Conservation (phyloP, 2,888 invertebrate species). For the Petrolisthes manimaculis region DNA sequence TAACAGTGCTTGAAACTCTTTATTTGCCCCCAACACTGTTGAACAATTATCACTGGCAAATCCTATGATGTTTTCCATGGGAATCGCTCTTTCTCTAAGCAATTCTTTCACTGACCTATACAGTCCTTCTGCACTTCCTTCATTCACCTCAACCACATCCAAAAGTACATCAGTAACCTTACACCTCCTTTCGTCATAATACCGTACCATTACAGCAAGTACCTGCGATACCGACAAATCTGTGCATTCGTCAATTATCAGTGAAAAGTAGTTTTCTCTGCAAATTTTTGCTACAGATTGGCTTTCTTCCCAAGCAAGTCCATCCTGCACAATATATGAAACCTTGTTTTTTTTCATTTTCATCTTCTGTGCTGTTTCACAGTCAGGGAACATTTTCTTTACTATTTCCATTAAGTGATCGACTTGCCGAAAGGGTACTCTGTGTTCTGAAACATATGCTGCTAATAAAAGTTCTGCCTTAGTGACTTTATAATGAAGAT, state of each 20-base stretch:
- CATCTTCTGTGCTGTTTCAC: constrained; percentile 22
- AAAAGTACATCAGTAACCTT: constrained; percentile 41
- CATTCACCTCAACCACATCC: constrained; percentile 28
- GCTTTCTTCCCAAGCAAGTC: constrained; percentile 22
- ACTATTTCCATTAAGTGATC: constrained; percentile 12
- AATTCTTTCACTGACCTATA: constrained; percentile 28
- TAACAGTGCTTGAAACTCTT: constrained; percentile 27
- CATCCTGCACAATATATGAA: constrained; percentile 30
- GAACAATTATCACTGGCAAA: constrained; percentile 45
- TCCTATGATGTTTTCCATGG: constrained; percentile 36
- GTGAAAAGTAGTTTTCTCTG: neutral
- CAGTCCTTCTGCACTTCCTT: constrained; percentile 24
- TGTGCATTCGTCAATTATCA: constrained; percentile 36
- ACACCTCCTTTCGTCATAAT: constrained; percentile 27
- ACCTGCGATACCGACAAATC: constrained; percentile 39
- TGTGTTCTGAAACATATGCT: constrained; percentile 21
- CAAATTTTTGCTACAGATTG: constrained; percentile 6
- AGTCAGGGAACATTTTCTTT: constrained; percentile 27
- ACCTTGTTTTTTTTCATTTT: constrained; percentile 16
- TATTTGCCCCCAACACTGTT: constrained; percentile 33
- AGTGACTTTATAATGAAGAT: neutral
- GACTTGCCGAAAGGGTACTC: constrained; percentile 17
- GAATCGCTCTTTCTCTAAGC: constrained; percentile 27
- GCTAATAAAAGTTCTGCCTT: constrained; percentile 28
- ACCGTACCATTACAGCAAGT: constrained; percentile 28